Evolutionary conservation across 2,888 invertebrate genomes (phyloP), one percentile per base, ranked within the genome.

Genomic region (Allolobophora icterica): DNA sequence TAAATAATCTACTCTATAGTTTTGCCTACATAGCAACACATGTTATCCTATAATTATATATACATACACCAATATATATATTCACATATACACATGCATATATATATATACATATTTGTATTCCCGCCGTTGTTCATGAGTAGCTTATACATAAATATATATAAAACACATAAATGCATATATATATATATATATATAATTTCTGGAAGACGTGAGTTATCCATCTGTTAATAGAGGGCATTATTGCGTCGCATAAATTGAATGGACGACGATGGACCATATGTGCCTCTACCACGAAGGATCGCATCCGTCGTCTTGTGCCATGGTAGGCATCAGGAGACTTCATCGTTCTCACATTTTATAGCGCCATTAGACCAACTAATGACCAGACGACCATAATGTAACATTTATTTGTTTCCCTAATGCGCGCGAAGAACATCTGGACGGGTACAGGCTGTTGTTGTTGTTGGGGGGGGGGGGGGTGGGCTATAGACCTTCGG

Each of bases 191-290:
- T 71, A 71, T 71, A 24, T 24, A 71, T 71, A 71, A n/a, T n/a
- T n/a, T n/a, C 30, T 6, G 13, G n/a, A 71, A 71, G 71, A n/a
- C n/a, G 71, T n/a, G n/a, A 71, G 71, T 71, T 71, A 71, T 71
- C n/a, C 71, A 30, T 6, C 71, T n/a, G 71, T n/a, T 71, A 71
- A 30, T 71, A n/a, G 71, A 71, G n/a, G 71, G 71, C 71, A 11
- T n/a, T 71, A 71, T n/a, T 71, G 71, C 71, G 11, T 71, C 71
- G 71, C n/a, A n/a, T 71, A 71, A 71, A 71, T n/a, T n/a, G 71
- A 71, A 71, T 71, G 71, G n/a, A 17, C 71, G n/a, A 17, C 71
- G 71, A 71, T 30, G n/a, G 71, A n/a, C 71, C 30, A n/a, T 71
- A 1, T 11, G 71, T n/a, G 71, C 17, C 5, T 17, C 8, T n/a